phyloP scores from a whole-genome alignment of 2,888 invertebrate species.

The Drosophila cracens region DNA sequence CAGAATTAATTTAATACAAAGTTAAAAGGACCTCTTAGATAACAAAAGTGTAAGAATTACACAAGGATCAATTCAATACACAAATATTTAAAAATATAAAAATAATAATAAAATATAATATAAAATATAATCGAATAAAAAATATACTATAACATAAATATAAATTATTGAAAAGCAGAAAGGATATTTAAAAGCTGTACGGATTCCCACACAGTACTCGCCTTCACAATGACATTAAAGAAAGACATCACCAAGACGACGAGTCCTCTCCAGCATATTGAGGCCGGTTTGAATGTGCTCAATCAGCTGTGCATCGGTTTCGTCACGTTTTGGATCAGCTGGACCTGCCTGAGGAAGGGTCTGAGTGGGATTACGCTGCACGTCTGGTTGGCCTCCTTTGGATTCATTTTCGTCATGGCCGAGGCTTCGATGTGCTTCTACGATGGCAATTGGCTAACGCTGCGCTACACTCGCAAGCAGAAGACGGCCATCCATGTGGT shows the following conservation, averaged over 20 bases:
- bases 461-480: conserved; percentile 64
- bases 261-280: conserved; percentile 60
- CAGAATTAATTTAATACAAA: background rate
- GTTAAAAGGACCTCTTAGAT: background rate
- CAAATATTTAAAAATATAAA: background rate
- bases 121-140: background rate
- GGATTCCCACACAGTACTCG: background rate
- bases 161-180: background rate
- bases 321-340: conserved; percentile 78
- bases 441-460: conserved; percentile 71
- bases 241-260: conserved; percentile 22
- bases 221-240: conserved; percentile 28
- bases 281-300: conserved; percentile 69
- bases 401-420: conserved; percentile 81
- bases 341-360: conserved; percentile 70
- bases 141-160: background rate
- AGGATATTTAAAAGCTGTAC: background rate
- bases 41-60: background rate
- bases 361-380: conserved; percentile 73
- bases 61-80: background rate
- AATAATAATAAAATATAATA: background rate
- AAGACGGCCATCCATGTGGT: conserved; percentile 78
- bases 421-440: conserved; percentile 82
- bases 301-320: conserved; percentile 82
- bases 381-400: conserved; percentile 79